Evolutionary conservation across 2,888 invertebrate genomes (phyloP), one percentile per base, ranked within the genome.

Genomic region (Aelia acuminata): DNA sequence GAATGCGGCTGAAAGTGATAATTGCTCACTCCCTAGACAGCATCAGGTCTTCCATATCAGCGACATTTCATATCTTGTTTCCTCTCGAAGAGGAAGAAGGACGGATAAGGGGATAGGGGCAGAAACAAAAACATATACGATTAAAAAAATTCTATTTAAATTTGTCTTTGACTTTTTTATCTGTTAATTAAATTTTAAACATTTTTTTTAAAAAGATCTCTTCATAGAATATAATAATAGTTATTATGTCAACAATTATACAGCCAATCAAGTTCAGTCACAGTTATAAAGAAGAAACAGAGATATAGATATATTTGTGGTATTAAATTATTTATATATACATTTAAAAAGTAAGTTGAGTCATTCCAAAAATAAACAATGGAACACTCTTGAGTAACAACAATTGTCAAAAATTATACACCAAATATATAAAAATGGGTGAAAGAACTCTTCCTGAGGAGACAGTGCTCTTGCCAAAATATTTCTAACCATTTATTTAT

Each of bases 181-280:
- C 49, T 85, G 85, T 85, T 85, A 85, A 85, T 85, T 84, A 31
- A 85, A 85, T 85, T 85, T 80, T 85, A 85, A 85, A 85, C 85
- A 85, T 85, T 85, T 84, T 84, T 50, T 49, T 86, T 84, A 26
- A 57, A 86, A 86, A 53, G 43, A 47, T 85, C 48, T 88, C 53
- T 57, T 87, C 47, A 26, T 90, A 89, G 88, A 90, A 89, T 89
- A 89, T 87, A 84, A 88, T 87, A 89, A 88, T 84, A 88, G 85
- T 48, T 88, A 84, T 88, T 88, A 50, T 43, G 84, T 89, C 88
- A 90, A 90, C 89, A 90, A 90, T 90, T 89, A 89, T 89, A 90
- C 90, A 90, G 90, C 89, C 90, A 90, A 89, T 89, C 88, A 90
- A 90, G 88, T 88, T 90, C 90, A 90, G 90, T 90, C 90, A 90